Conservation (phyloP, 2,797 vertebrate species). For the Pogonophryne albipinna region DNA sequence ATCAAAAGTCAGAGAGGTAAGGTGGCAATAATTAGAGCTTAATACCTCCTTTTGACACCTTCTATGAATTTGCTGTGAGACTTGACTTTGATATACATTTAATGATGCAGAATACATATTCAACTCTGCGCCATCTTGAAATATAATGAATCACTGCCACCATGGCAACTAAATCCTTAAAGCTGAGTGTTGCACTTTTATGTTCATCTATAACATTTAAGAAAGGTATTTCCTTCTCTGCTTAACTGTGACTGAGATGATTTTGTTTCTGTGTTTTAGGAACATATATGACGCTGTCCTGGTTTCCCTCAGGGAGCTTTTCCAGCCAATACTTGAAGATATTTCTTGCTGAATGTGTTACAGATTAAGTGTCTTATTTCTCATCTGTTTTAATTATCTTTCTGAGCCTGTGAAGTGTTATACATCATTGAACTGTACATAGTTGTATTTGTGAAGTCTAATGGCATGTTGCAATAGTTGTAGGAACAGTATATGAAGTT, state of each 20-base stretch:
- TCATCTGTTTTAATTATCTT: slow-evolving; percentile 14
- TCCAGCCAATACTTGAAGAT: slow-evolving; percentile 71
- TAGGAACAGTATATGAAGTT: slow-evolving; percentile 38
- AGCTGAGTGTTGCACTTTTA: neutral
- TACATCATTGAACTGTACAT: slow-evolving; percentile 50
- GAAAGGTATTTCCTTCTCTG: neutral
- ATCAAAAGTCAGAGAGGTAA: slow-evolving; percentile 51
- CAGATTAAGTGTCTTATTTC: slow-evolving; percentile 19
- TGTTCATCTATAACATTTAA: neutral
- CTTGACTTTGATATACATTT: slow-evolving; percentile 4
- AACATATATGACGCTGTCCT: slow-evolving; percentile 53
- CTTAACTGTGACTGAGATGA: neutral
- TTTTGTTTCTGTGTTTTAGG: slow-evolving; percentile 70
- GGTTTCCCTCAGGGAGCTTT: slow-evolving; percentile 23
- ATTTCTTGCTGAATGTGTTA: slow-evolving; percentile 58
- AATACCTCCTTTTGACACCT: neutral
- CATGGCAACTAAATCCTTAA: neutral
- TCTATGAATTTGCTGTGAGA: neutral
- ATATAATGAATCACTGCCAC: neutral
- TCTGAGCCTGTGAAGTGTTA: slow-evolving; percentile 49
- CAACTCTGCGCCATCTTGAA: neutral
- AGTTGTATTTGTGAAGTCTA: slow-evolving; percentile 45
- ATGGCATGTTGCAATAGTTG: slow-evolving; percentile 31
- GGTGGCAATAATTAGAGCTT: slow-evolving; percentile 19
- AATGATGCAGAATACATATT: slow-evolving; percentile 16